Conservation (phyloP, 2,797 vertebrate species). For the Sandelia bainsii region DNA sequence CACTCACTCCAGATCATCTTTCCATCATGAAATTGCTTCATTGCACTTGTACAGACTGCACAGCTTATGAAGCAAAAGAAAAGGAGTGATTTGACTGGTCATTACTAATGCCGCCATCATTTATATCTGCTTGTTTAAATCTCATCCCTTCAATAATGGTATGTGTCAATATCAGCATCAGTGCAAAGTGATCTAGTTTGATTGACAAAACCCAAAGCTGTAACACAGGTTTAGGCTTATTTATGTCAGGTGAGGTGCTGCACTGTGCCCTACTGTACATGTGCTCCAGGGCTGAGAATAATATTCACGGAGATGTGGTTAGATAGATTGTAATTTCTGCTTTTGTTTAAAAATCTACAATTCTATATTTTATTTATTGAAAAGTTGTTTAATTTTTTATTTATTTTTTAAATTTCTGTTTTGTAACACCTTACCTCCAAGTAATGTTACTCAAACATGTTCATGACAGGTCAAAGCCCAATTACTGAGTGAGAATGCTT, state of each 20-base stretch:
- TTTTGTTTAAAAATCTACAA: not conserved
- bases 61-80: not conserved
- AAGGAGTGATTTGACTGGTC: slow-evolving; percentile 19
- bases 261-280: not conserved
- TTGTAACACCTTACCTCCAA: not conserved
- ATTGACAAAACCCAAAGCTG: not conserved
- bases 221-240: not conserved
- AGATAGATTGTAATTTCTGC: not conserved
- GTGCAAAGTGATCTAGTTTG: not conserved
- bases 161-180: not conserved
- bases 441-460: slow-evolving; percentile 21
- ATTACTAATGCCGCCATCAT: not conserved
- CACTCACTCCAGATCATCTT: not conserved
- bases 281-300: too few species aligned
- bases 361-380: not conserved
- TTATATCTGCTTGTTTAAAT: not conserved
- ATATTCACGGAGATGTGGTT: not conserved
- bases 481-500: slow-evolving; percentile 42
- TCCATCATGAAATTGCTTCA: slow-evolving; percentile 18
- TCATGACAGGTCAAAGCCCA: slow-evolving; percentile 41
- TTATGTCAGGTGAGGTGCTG: not conserved
- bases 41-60: too few species aligned
- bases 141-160: not conserved
- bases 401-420: slow-evolving; percentile 14
- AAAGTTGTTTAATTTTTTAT: not conserved